These are phyloP conservation scores for Meganola albula DNA, from an alignment of 2,888 invertebrate species.

Conservation along the genomic window DNA sequence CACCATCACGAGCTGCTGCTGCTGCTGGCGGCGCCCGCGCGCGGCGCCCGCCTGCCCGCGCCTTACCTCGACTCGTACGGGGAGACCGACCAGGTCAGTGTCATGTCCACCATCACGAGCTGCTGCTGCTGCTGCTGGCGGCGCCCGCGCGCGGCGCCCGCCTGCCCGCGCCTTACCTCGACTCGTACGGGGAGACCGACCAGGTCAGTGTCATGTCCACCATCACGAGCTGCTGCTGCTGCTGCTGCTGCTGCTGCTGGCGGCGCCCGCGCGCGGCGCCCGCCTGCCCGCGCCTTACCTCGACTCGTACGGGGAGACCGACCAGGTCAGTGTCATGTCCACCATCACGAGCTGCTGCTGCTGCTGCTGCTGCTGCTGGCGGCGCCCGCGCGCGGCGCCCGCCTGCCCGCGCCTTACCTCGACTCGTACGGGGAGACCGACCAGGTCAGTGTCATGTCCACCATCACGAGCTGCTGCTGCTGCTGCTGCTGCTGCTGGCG, in stretches of 20 bases:
- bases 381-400: slow-evolving; percentile 87
- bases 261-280: slow-evolving; percentile 89
- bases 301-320: slow-evolving; percentile 97
- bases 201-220: background rate
- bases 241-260: no score
- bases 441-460: no score
- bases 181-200: background rate
- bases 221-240: no score
- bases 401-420: slow-evolving; percentile 90
- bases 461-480: no score
- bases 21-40: slow-evolving; percentile 85
- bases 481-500: slow-evolving; percentile 80
- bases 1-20: no score
- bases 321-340: no score
- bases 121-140: slow-evolving; percentile 83
- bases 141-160: slow-evolving; percentile 81
- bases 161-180: background rate
- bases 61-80: slow-evolving; percentile 97
- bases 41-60: slow-evolving; percentile 92
- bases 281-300: slow-evolving; percentile 94
- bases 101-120: background rate
- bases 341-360: no score
- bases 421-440: slow-evolving; percentile 2
- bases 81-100: slow-evolving; percentile 84
- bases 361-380: slow-evolving; percentile 85